Percentiles rank a stretch among this genome's conserved stretches.
Conservation (phyloP, 2,888 invertebrate genomes). For the Andrena flavipes region DNA sequence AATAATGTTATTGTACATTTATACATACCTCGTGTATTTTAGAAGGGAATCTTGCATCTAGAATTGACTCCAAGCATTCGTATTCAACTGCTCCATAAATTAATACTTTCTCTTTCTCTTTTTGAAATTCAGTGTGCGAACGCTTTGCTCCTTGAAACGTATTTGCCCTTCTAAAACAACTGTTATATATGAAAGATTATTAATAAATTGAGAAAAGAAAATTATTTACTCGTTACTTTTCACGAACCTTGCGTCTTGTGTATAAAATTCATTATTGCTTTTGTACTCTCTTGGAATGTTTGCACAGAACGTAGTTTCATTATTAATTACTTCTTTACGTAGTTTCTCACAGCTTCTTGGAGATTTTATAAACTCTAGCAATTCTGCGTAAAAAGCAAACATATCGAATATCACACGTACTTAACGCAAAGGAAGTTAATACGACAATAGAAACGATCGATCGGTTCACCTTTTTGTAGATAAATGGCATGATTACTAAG, state of each 20-base stretch:
- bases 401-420: neutral
- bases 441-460: neutral
- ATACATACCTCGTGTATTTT: constrained; percentile 70
- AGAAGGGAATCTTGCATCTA: constrained; percentile 74
- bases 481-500: constrained; percentile 72
- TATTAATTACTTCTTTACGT: neutral
- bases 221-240: neutral
- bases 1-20: constrained; percentile 3
- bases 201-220: neutral
- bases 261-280: neutral
- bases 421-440: neutral
- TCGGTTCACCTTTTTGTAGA: constrained; percentile 65
- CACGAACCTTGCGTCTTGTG: constrained; percentile 32
- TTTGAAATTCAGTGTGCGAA: neutral
- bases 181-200: neutral
- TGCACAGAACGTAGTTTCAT: constrained; percentile 19
- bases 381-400: constrained; percentile 13
- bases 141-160: constrained; percentile 1
- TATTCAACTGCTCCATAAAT: constrained; percentile 71
- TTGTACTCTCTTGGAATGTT: constrained; percentile 3
- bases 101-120: constrained; percentile 70
- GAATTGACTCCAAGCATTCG: constrained; percentile 68
- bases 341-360: constrained; percentile 14
- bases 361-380: constrained; percentile 16
- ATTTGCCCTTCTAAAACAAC: neutral